Evolutionary conservation across 2,888 invertebrate species (phyloP).

Genomic region (Pteria penguin): DNA sequence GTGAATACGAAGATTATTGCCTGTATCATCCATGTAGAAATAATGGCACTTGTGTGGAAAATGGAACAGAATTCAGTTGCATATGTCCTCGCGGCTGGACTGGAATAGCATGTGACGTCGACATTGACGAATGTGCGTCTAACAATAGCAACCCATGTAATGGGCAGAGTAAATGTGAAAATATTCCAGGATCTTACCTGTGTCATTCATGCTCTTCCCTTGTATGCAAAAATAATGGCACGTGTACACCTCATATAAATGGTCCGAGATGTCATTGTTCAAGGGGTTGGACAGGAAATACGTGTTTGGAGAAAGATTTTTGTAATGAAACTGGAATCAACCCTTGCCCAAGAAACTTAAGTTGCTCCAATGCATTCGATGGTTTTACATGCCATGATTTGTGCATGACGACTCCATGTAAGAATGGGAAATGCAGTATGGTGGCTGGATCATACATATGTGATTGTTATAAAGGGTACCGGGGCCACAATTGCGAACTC

Average conservation of each 20-base stretch:
- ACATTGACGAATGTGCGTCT: slow-evolving; percentile 26
- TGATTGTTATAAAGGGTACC: not conserved
- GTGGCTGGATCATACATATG: not conserved
- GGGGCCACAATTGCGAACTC: slow-evolving; percentile 6
- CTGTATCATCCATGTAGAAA: slow-evolving; percentile 6
- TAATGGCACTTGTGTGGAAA: slow-evolving; percentile 11
- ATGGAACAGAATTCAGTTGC: not conserved
- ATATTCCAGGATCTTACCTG: not conserved
- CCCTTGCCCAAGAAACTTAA: not conserved
- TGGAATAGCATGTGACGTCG: slow-evolving; percentile 11
- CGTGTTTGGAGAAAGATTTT: slow-evolving; percentile 1
- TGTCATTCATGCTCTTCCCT: slow-evolving; percentile 1
- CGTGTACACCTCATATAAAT: not conserved
- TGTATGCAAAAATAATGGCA: slow-evolving; percentile 15
- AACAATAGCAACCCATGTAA: not conserved
- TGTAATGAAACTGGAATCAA: not conserved
- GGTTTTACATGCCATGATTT: slow-evolving; percentile 17
- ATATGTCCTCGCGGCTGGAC: not conserved
- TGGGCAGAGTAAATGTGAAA: not conserved
- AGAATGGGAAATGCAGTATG: slow-evolving; percentile 6
- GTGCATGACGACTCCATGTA: slow-evolving; percentile 1
- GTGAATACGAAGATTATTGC: not conserved
- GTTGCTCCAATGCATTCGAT: slow-evolving; percentile 6
- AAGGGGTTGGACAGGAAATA: not conserved
- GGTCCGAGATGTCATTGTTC: not conserved